Conservation (phyloP, 2,113 vertebrate species). For the Spermophilus dauricus region DNA sequence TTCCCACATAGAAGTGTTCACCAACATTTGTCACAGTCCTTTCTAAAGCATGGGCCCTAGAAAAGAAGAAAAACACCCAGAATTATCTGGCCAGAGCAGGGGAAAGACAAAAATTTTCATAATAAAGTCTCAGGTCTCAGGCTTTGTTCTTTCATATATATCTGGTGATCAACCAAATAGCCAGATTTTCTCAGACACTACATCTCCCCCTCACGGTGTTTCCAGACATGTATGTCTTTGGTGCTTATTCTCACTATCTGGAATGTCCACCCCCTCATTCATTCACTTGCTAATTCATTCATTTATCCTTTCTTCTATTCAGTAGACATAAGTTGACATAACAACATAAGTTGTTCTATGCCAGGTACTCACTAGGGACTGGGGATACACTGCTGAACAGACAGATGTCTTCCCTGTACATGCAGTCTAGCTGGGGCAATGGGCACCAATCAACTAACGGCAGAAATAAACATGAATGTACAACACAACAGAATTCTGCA, state of each 20-base stretch:
- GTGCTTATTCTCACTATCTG: constrained; percentile 79
- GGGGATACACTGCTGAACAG: not conserved
- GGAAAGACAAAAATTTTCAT: not conserved
- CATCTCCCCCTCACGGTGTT: not conserved
- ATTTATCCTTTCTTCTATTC: not conserved
- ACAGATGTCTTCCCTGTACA: not conserved
- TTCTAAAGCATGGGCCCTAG: not conserved
- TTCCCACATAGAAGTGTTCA: not conserved
- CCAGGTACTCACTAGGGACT: not conserved
- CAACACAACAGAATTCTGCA: not conserved
- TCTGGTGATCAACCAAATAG: not conserved
- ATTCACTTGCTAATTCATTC: not conserved
- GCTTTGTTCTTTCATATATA: not conserved
- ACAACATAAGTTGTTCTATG: not conserved
- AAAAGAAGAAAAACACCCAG: not conserved
- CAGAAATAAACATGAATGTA: not conserved
- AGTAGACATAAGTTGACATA: not conserved
- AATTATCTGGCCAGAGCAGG: not conserved
- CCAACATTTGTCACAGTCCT: constrained; percentile 17
- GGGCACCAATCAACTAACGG: not conserved
- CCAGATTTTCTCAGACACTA: constrained; percentile 16
- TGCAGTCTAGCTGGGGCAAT: not conserved
- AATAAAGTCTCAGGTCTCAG: not conserved
- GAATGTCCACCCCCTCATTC: constrained; percentile 75
- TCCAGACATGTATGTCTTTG: constrained; percentile 58